Evolutionary conservation across 2,888 invertebrate species (phyloP), one percentile per base, ranked within the genome.

Genomic region (Nebria brevicollis): DNA sequence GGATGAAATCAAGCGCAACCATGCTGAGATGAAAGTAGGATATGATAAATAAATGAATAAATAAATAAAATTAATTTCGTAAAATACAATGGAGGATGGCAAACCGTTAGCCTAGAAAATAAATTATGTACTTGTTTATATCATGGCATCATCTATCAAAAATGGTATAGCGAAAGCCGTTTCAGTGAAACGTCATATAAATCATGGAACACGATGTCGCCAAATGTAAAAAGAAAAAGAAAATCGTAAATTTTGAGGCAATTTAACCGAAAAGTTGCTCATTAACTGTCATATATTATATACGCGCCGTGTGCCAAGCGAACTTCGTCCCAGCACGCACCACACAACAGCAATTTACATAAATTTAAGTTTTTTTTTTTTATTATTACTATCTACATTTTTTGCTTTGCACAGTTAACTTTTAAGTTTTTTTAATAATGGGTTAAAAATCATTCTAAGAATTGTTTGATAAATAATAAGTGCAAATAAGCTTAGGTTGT

Each of bases 61-160:
- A 77, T 77, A 77, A 77, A 77, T 77, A 77, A 77, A 77, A 77
- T 77, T 77, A 77, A 77, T 77, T 77, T 72, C 77, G 54, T 72
- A 72, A 77, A 77, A 77, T 77, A 77, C 77, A 77, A 77, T 77
- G 77, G 72, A 77, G 54, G 70, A 72, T 77, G 54, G 54, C 77
- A 54, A 42, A 5, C 25, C 25, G 34, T 13, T 15, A 26, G 26
- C 34, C 26, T 65, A 34, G 72, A 64, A 72, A 72, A 77, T 77
- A 77, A 77, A 77, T 77, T 77, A 72, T 64, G 72, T 64, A 65
- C 54, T 77, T 77, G 77, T 77, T 72, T 77, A 72, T 72, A 72
- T 72, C 42, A 77, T 64, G 77, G 70, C 77, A 72, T 77, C 77
- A 77, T 77, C 77, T 72, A 77, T 77, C 77, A 77, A 54, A 65